Conservation (phyloP, 2,888 invertebrate genomes). For the Agrilus cyanescens region DNA sequence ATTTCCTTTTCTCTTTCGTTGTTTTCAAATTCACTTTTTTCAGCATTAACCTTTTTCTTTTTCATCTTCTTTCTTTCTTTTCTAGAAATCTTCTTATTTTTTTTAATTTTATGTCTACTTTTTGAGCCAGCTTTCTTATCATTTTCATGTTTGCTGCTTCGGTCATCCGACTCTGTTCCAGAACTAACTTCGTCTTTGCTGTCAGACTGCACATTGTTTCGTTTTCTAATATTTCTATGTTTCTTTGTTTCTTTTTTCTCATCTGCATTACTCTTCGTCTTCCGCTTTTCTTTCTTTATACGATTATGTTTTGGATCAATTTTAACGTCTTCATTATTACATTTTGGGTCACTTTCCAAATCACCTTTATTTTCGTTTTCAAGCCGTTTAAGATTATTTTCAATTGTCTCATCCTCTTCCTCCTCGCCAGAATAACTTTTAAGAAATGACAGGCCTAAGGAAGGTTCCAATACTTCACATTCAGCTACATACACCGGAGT, state of each 20-base stretch:
- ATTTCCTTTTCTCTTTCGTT: conserved; percentile 8
- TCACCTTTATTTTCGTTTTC: no score
- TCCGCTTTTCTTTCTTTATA: conserved; percentile 6
- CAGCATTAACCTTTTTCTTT: conserved; percentile 6
- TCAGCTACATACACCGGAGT: conserved; percentile 18
- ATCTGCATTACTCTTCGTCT: conserved; percentile 2
- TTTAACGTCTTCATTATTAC: not conserved
- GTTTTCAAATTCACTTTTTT: conserved; percentile 4
- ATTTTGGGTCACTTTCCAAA: no score
- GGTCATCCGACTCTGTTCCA: not conserved
- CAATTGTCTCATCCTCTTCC: not conserved
- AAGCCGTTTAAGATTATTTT: not conserved
- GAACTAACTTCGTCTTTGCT: not conserved
- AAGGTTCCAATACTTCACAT: conserved; percentile 27
- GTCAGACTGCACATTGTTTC: not conserved
- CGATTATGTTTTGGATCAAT: not conserved
- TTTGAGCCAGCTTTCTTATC: conserved; percentile 3
- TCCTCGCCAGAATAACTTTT: conserved; percentile 30
- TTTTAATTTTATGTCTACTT: conserved; percentile 3
- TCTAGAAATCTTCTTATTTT: conserved; percentile 2
- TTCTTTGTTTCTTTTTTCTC: conserved; percentile 5
- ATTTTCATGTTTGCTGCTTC: conserved; percentile 1
- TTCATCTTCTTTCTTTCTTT: conserved; percentile 7
- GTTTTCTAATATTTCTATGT: not conserved
- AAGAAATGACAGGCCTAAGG: conserved; percentile 29